Conservation (phyloP, 2,888 invertebrate genomes). For the Stenolophus ochropezus region DNA sequence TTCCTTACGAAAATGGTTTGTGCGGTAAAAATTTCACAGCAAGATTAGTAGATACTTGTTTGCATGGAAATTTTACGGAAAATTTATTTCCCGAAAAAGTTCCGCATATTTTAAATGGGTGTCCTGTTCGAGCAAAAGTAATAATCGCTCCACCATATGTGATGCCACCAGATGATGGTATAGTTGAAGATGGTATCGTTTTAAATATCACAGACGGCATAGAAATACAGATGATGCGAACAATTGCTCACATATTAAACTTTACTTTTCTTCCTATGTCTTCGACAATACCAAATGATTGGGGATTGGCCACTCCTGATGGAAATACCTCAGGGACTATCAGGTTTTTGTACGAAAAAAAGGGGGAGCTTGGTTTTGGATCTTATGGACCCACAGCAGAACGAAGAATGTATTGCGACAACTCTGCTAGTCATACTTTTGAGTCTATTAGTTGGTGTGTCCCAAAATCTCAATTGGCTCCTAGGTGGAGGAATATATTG, state of each 20-base stretch:
- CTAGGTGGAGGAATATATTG: constrained; percentile 71
- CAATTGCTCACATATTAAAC: constrained; percentile 66
- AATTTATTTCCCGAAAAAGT: constrained; percentile 67
- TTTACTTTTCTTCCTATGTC: constrained; percentile 65
- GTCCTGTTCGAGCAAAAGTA: constrained; percentile 67
- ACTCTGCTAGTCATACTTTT: constrained; percentile 67
- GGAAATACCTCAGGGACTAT: constrained; percentile 66
- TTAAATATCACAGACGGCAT: constrained; percentile 64
- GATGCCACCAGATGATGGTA: constrained; percentile 64
- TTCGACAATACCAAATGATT: constrained; percentile 62
- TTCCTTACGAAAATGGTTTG: constrained; percentile 65
- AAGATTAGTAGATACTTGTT: constrained; percentile 53
- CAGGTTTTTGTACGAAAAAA: constrained; percentile 64
- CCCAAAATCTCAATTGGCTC: constrained; percentile 66
- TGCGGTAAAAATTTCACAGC: constrained; percentile 64
- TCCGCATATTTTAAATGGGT: constrained; percentile 67
- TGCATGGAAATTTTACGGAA: constrained; percentile 61
- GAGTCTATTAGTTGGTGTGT: constrained; percentile 69
- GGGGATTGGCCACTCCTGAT: constrained; percentile 65
- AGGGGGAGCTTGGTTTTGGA: constrained; percentile 68
- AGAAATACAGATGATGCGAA: constrained; percentile 66
- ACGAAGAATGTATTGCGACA: constrained; percentile 67
- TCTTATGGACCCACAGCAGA: constrained; percentile 67
- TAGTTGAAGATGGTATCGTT: constrained; percentile 38
- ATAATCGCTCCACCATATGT: constrained; percentile 69